Percentiles rank a stretch among this genome's conserved stretches.
phyloP scores from a whole-genome alignment of 2,888 invertebrate species.

The Nemotelus pantherinus region DNA sequence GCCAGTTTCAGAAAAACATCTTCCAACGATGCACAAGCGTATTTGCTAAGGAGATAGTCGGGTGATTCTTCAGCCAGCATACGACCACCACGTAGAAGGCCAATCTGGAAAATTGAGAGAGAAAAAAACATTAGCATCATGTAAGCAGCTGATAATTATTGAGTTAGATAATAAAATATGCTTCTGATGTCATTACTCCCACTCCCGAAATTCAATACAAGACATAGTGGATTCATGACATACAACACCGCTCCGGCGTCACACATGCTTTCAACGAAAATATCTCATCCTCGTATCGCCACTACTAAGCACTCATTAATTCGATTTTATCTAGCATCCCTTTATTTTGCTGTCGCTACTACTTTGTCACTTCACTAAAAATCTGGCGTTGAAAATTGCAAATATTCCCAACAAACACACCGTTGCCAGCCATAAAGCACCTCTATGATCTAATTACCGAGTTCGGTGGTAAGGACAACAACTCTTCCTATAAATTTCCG shows the following conservation, averaged over 20 bases:
- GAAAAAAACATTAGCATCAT: not conserved
- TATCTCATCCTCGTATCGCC: too few relatives aligned
- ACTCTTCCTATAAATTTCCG: conserved; percentile 30
- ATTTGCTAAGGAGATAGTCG: conserved; percentile 74
- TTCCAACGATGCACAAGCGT: conserved; percentile 78
- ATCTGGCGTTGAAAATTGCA: conserved; percentile 20
- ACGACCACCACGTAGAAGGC: conserved; percentile 83
- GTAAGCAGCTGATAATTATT: too few relatives aligned
- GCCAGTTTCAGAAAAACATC: conserved; percentile 84
- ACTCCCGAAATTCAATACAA: too few relatives aligned
- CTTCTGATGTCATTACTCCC: too few relatives aligned
- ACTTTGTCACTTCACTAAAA: conserved; percentile 20
- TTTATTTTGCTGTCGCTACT: conserved; percentile 8
- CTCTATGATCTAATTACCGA: conserved; percentile 15
- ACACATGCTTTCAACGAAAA: too few relatives aligned
- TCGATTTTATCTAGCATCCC: not conserved
- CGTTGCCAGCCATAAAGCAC: not conserved
- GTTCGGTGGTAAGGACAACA: not conserved
- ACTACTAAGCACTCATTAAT: too few relatives aligned
- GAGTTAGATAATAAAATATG: too few relatives aligned
- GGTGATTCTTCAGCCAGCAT: conserved; percentile 88
- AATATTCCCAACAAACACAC: conserved; percentile 6
- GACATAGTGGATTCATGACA: too few relatives aligned
- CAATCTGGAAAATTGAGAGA: conserved; percentile 69
- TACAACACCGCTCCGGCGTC: too few relatives aligned